A percentile compares a stretch with the other conserved stretches of the same genome.
These are phyloP conservation scores for Sarotherodon lohbergeri DNA, from an alignment of 2,113 vertebrate genomes.

Conservation along the genomic window DNA sequence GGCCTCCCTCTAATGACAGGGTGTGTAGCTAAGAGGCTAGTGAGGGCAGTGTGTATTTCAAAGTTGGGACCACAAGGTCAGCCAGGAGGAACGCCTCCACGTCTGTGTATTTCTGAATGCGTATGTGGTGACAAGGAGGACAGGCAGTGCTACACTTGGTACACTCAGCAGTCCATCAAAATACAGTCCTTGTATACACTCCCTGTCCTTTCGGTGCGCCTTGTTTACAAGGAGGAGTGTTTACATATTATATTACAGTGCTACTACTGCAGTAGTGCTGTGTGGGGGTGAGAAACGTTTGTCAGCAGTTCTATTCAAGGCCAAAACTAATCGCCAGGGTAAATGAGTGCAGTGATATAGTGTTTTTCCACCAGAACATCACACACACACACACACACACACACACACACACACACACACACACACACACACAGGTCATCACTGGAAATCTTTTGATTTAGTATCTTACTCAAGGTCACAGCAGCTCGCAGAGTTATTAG, in stretches of 20 bases:
- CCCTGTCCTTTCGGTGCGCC: not conserved
- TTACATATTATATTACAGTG: not conserved
- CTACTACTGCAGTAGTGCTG: not conserved
- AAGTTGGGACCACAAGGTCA: constrained; percentile 36
- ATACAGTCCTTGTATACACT: not conserved
- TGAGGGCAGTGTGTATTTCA: constrained; percentile 26
- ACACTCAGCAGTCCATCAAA: not conserved
- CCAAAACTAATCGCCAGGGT: not conserved
- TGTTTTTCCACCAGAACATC: not conserved
- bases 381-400: too few species aligned
- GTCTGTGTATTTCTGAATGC: not conserved
- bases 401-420: not conserved
- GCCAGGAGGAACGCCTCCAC: not conserved
- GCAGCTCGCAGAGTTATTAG: too few species aligned
- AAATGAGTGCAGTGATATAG: not conserved
- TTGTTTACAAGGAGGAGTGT: not conserved
- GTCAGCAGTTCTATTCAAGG: not conserved
- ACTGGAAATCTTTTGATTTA: too few species aligned
- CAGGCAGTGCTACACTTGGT: not conserved
- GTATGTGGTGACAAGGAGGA: not conserved
- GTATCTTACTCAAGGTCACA: too few species aligned
- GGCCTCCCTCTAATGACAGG: constrained; percentile 39
- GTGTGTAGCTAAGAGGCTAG: constrained; percentile 10
- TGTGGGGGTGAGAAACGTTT: not conserved
- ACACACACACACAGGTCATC: not conserved